A percentile compares a stretch with the other conserved stretches of the same genome.
These are phyloP conservation scores for Silurus glanis DNA, from an alignment of 2,113 vertebrate species.

Conservation along the genomic window DNA sequence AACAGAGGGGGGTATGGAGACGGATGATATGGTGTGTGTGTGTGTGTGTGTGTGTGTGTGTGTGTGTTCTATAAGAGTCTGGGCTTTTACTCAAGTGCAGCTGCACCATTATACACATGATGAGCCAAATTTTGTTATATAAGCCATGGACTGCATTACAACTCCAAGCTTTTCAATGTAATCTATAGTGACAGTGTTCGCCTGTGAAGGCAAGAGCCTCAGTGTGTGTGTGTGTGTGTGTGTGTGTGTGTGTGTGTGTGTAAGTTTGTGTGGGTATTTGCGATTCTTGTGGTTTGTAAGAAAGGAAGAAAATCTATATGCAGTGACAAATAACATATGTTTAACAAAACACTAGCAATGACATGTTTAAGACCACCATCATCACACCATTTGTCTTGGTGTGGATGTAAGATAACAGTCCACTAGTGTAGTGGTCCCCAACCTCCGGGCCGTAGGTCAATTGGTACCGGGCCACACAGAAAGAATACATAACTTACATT, in stretches of 20 bases:
- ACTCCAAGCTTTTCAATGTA: constrained; percentile 31
- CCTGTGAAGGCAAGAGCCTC: constrained; percentile 15
- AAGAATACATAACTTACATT: too few relatives aligned
- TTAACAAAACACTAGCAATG: background rate
- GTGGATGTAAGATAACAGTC: background rate
- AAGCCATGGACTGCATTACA: constrained; percentile 25
- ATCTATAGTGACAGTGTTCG: constrained; percentile 37
- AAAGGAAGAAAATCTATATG: constrained; percentile 3
- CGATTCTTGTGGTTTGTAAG: background rate
- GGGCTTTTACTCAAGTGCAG: background rate
- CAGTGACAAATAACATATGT: background rate
- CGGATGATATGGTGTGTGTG: background rate
- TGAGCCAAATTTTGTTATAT: constrained; percentile 17
- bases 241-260: constrained; percentile 11
- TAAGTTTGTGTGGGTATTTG: constrained; percentile 1
- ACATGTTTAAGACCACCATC: background rate
- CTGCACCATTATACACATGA: background rate
- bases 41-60: background rate
- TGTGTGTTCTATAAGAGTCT: background rate
- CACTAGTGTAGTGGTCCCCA: too few relatives aligned
- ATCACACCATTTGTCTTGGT: background rate
- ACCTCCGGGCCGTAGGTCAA: too few relatives aligned
- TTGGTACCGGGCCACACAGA: too few relatives aligned
- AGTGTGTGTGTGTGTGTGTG: background rate
- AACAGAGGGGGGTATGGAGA: too few relatives aligned